Evolutionary conservation across 2,888 invertebrate species (phyloP), one percentile per base, ranked within the genome.

Genomic region (Heliconius charithonia): DNA sequence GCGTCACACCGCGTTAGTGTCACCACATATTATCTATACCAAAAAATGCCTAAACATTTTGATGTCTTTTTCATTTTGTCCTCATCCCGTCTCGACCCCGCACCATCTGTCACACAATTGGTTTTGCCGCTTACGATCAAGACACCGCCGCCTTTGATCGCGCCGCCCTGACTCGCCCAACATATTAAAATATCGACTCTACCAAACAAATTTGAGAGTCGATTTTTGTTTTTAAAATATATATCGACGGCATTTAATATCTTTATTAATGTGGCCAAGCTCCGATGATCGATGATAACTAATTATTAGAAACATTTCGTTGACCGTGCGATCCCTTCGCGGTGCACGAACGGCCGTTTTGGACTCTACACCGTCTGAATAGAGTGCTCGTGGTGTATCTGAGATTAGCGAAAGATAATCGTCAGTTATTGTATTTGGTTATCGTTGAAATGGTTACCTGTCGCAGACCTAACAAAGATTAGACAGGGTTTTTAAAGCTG

Each of bases 231-330:
- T 77, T 81, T 45, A 71, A 78, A 80, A 75, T 37, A 70, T 75
- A 80, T 81, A 82, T 84, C 83, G 85, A 89, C 88, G 91, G 92
- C 91, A 92, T 92, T 92, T 92, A 90, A 93, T 93, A 92, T 92
- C 93, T 93, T 91, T 93, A 92, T 93, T 92, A 92, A 92, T 92
- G 92, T 92, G 89, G 89, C 89, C 90, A 88, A 89, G 89, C 88
- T 89, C 86, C 86, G 92, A 92, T 92, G 92, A 93, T 92, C 90
- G 92, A 93, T 92, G 93, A 92, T 92, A 92, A 92, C 92, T 93
- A 93, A 93, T 93, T 92, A 93, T 92, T 92, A 89, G 92, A 92
- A 92, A 93, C 92, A 93, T 92, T 91, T 91, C 88, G 90, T 89
- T 91, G 91, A 91, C 90, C 90, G 88, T 86, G 87, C 90, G 89